phyloP scores from a whole-genome alignment of 1,140 invertebrate genomes.

The Penaeus japonicus region DNA sequence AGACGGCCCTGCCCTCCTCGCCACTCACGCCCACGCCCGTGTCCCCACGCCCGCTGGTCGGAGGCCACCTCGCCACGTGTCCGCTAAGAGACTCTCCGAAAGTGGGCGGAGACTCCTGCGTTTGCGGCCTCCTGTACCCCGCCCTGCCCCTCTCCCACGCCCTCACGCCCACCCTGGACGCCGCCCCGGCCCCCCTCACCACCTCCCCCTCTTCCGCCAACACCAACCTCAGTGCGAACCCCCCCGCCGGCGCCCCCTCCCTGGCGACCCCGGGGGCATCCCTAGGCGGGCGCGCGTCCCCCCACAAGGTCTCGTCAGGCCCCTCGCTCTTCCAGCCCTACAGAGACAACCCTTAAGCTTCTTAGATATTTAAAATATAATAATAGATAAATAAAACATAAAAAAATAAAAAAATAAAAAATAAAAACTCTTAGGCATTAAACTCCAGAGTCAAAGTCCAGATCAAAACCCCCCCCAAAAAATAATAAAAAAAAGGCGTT shows the following conservation, averaged over 20 bases:
- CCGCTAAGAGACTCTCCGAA: conserved; percentile 38
- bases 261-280: not conserved
- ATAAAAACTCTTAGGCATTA: too few relatives aligned
- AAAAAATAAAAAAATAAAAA: not conserved
- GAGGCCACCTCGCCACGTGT: conserved; percentile 44
- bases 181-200: not conserved
- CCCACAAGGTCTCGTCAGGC: conserved; percentile 19
- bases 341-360: conserved; percentile 23
- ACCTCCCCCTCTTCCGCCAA: not conserved
- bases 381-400: not conserved
- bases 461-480: too few relatives aligned
- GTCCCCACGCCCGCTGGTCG: conserved; percentile 33
- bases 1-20: conserved; percentile 9
- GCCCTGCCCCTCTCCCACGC: conserved; percentile 37
- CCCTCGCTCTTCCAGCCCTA: conserved; percentile 47
- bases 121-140: conserved; percentile 40
- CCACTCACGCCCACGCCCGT: conserved; percentile 43
- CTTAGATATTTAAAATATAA: too few relatives aligned
- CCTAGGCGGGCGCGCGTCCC: not conserved
- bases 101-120: conserved; percentile 24
- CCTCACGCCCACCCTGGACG: conserved; percentile 29
- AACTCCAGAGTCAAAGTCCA: too few relatives aligned
- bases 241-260: not conserved
- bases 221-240: not conserved
- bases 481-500: too few relatives aligned